Evolutionary conservation across 2,888 invertebrate species (phyloP).

Genomic region (Leptogaster cylindrica): DNA sequence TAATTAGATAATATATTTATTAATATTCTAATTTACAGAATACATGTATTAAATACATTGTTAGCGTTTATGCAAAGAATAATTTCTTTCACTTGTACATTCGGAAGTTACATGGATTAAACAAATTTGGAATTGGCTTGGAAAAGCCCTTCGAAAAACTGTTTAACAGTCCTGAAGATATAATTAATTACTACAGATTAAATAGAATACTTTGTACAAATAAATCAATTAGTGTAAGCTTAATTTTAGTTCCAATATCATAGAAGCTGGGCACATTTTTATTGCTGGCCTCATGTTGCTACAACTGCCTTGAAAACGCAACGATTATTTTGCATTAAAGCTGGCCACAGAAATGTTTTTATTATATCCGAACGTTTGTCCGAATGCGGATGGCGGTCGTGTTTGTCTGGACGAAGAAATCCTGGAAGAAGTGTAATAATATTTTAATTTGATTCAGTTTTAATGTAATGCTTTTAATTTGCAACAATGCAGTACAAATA

Average conservation of each 20-base stretch:
- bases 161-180: slow-evolving; percentile 57
- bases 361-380: slow-evolving; percentile 77
- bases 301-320: slow-evolving; percentile 88
- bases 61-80: slow-evolving; percentile 57
- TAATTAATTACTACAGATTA: slow-evolving; percentile 58
- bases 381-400: slow-evolving; percentile 79
- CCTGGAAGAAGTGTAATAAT: slow-evolving; percentile 56
- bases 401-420: slow-evolving; percentile 74
- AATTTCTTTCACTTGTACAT: slow-evolving; percentile 59
- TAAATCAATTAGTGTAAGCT: slow-evolving; percentile 54
- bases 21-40: slow-evolving; percentile 50
- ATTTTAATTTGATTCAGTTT: not conserved
- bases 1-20: not conserved
- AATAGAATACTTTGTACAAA: slow-evolving; percentile 59
- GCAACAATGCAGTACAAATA: no score
- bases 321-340: slow-evolving; percentile 75
- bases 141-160: slow-evolving; percentile 56
- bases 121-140: slow-evolving; percentile 57
- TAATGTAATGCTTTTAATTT: no score
- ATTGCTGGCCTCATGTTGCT: slow-evolving; percentile 58
- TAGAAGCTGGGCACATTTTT: slow-evolving; percentile 19
- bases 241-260: slow-evolving; percentile 55
- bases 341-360: slow-evolving; percentile 86
- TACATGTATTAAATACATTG: slow-evolving; percentile 58
- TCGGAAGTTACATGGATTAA: slow-evolving; percentile 54